Evolutionary conservation across 1,140 invertebrate genomes (phyloP).

Genomic region (Goniozus legneri): DNA sequence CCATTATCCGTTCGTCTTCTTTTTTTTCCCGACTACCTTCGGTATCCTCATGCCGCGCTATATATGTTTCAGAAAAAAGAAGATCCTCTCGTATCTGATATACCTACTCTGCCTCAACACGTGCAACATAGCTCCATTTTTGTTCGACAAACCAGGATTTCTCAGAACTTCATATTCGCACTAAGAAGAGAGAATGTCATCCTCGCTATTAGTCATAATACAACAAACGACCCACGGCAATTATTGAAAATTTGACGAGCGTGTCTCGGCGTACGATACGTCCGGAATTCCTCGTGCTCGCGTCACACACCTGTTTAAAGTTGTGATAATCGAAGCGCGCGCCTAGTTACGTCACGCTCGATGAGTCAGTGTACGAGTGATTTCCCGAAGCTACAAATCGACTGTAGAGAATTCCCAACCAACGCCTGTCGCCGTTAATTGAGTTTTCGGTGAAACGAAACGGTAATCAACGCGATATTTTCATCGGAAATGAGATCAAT

Average conservation of each 20-base stretch:
- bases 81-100: too few species aligned
- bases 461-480: not conserved
- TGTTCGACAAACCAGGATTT: not conserved
- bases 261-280: not conserved
- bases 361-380: constrained; percentile 15
- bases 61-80: too few species aligned
- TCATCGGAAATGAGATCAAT: not conserved
- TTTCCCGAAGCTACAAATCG: constrained; percentile 2
- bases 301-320: constrained; percentile 17
- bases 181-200: not conserved
- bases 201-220: not conserved
- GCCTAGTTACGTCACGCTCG: constrained; percentile 5
- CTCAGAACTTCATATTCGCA: not conserved
- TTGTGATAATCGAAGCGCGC: constrained; percentile 10
- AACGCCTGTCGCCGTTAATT: not conserved
- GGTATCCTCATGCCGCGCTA: not conserved
- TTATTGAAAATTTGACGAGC: not conserved
- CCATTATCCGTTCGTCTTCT: not conserved
- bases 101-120: too few species aligned
- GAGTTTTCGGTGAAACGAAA: not conserved
- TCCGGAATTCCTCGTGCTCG: not conserved
- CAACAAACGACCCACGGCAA: not conserved
- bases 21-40: not conserved
- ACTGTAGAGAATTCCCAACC: too few species aligned
- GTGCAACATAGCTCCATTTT: too few species aligned